A percentile compares a stretch with the other conserved stretches of the same genome.
Conservation (phyloP, 2,113 vertebrate genomes). For the Silurus meridionalis region DNA sequence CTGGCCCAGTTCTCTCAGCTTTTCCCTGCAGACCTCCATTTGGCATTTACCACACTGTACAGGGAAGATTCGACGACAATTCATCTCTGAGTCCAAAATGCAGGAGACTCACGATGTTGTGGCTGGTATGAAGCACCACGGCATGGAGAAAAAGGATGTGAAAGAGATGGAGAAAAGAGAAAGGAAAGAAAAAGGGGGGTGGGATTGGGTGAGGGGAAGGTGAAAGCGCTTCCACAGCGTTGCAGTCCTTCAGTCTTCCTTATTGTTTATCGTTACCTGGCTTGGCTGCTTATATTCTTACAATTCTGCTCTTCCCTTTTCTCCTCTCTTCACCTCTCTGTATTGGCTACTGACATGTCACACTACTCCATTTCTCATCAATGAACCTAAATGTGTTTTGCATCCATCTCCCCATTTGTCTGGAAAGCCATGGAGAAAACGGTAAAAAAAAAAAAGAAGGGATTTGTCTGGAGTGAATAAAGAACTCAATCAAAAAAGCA, state of each 20-base stretch:
- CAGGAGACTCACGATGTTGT: slow-evolving; percentile 18
- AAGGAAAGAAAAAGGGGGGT: slow-evolving; percentile 7
- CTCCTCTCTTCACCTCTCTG: slow-evolving; percentile 48
- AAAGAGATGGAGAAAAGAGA: slow-evolving; percentile 32
- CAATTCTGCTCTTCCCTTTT: slow-evolving; percentile 38
- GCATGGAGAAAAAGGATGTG: slow-evolving; percentile 16
- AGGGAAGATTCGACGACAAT: slow-evolving; percentile 7
- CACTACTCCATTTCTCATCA: slow-evolving; percentile 65
- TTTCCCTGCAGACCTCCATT: slow-evolving; percentile 36
- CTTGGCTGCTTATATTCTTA: slow-evolving; percentile 60
- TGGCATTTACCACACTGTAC: slow-evolving; percentile 15
- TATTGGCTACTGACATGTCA: slow-evolving; percentile 50
- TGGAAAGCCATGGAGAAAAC: slow-evolving; percentile 31
- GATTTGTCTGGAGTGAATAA: slow-evolving; percentile 53
- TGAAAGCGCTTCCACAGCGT: slow-evolving; percentile 60
- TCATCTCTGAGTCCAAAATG: slow-evolving; percentile 3
- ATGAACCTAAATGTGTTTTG: slow-evolving; percentile 66
- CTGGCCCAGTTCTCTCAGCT: slow-evolving; percentile 34
- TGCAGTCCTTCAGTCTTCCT: slow-evolving; percentile 51
- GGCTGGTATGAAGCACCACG: slow-evolving; percentile 29
- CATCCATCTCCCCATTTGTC: slow-evolving; percentile 18
- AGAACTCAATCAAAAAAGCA: slow-evolving; percentile 44
- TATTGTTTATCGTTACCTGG: slow-evolving; percentile 63
- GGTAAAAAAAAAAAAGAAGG: slow-evolving; percentile 12
- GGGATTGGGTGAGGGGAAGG: slow-evolving; percentile 57